phyloP scores from a whole-genome alignment of 2,888 invertebrate genomes.

The Periphyllus acericola region DNA sequence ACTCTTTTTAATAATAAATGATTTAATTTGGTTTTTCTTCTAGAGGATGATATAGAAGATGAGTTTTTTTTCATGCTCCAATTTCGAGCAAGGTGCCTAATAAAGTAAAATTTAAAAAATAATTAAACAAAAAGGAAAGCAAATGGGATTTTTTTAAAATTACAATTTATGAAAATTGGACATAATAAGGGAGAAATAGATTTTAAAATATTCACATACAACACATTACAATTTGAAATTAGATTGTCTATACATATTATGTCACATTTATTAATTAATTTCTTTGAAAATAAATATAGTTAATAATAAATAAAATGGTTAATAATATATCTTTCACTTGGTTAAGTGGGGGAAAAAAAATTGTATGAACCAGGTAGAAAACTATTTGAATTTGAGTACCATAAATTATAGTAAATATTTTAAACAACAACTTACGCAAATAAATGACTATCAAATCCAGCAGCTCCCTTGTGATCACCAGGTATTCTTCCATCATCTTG shows the following conservation, averaged over 20 bases:
- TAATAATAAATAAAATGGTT: too few species aligned
- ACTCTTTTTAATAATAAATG: conserved; percentile 66
- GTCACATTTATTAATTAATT: too few species aligned
- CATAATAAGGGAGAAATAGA: not conserved
- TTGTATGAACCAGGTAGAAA: too few species aligned
- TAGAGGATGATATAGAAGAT: not conserved
- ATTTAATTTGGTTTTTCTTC: conserved; percentile 55
- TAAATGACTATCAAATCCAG: conserved; percentile 77
- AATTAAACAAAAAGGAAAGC: conserved; percentile 16
- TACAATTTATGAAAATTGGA: not conserved
- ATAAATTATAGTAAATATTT: not conserved
- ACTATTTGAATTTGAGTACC: too few species aligned
- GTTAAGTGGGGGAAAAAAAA: too few species aligned
- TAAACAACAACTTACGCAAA: conserved; percentile 68
- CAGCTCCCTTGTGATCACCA: conserved; percentile 79
- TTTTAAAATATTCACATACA: not conserved
- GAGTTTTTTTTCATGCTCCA: conserved; percentile 68
- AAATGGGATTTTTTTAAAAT: not conserved
- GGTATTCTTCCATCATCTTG: conserved; percentile 74
- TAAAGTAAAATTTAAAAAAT: conserved; percentile 30
- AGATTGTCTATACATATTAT: too few species aligned
- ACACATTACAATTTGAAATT: too few species aligned
- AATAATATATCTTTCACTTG: too few species aligned
- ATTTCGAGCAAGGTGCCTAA: conserved; percentile 72
- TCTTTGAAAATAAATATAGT: too few species aligned